A percentile compares a stretch with the other conserved stretches of the same genome.
Evolutionary conservation across 2,888 invertebrate genomes (phyloP).

Genomic region (Alviniconcha strummeri): DNA sequence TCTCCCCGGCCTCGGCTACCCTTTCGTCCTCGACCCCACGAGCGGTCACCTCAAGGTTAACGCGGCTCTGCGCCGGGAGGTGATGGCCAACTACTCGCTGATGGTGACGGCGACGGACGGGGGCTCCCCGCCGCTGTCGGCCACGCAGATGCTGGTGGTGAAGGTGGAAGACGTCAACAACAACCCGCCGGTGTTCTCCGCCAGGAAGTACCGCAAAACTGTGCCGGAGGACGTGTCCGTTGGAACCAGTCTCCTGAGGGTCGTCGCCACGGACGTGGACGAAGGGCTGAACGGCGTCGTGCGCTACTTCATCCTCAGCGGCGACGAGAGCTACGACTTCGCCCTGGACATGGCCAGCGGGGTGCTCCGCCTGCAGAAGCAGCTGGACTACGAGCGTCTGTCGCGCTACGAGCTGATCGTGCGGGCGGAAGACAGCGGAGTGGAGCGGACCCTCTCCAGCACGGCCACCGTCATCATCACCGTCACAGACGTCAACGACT

Average conservation of each 20-base stretch:
- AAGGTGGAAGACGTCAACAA: conserved; percentile 85
- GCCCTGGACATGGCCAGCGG: conserved; percentile 86
- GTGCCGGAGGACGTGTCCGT: conserved; percentile 93
- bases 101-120: conserved; percentile 62
- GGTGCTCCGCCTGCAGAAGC: conserved; percentile 85
- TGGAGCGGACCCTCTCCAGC: conserved; percentile 79
- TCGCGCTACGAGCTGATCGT: conserved; percentile 91
- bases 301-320: conserved; percentile 78
- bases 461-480: conserved; percentile 83
- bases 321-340: conserved; percentile 88
- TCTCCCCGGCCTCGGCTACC: conserved; percentile 78
- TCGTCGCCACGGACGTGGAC: conserved; percentile 89
- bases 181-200: conserved; percentile 83
- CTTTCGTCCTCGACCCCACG: conserved; percentile 88
- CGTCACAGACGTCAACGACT: conserved; percentile 91
- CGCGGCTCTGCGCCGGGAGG: conserved; percentile 86
- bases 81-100: conserved; percentile 56
- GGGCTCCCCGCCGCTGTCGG: conserved; percentile 81
- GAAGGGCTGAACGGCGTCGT: conserved; percentile 93
- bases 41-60: conserved; percentile 91
- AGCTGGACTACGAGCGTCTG: conserved; percentile 90
- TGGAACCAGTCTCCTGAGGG: conserved; percentile 86
- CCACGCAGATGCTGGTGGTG: conserved; percentile 80
- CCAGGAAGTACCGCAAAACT: conserved; percentile 88
- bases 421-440: conserved; percentile 90